Evolutionary conservation across 2,888 invertebrate genomes (phyloP).

Genomic region (Cylloceria caligata): DNA sequence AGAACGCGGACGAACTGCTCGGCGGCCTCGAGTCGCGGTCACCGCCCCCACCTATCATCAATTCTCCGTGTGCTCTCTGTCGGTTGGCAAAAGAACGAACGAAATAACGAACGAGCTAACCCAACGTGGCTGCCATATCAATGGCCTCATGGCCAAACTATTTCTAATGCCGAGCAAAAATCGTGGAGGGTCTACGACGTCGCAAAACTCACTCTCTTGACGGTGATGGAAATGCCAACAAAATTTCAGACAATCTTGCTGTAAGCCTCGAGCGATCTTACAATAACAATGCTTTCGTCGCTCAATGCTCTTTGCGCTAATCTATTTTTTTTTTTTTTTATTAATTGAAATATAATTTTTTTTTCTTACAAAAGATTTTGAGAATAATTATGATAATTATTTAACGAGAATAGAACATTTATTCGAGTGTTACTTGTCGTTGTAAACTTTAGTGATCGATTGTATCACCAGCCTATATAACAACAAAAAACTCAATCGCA

Average conservation of each 20-base stretch:
- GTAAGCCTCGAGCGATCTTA: too few relatives aligned
- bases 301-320: too few relatives aligned
- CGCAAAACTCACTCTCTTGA: neutral
- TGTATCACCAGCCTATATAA: neutral
- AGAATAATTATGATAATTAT: too few relatives aligned
- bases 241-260: too few relatives aligned
- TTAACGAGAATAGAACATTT: too few relatives aligned
- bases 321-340: too few relatives aligned
- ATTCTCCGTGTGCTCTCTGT: conserved; percentile 39
- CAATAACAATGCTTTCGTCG: too few relatives aligned
- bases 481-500: neutral
- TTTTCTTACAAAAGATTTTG: too few relatives aligned
- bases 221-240: neutral
- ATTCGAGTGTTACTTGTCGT: too few relatives aligned
- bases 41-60: conserved; percentile 72
- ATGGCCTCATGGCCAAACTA: conserved; percentile 76
- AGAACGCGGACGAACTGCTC: conserved; percentile 63
- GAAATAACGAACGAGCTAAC: conserved; percentile 29
- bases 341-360: too few relatives aligned
- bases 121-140: conserved; percentile 26
- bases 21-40: conserved; percentile 76
- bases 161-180: conserved; percentile 76
- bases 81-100: conserved; percentile 33
- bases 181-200: conserved; percentile 31
- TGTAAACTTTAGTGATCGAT: neutral